Conservation (phyloP, 1,140 invertebrate species). For the fruit fly (Drosophila melanogaster) region Release_6_plus_ISO1_MT NC_004354.4:11937501-11938000, state of each 20-base stretch:
- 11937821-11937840: slow-evolving; percentile 22
- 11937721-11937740: slow-evolving; percentile 17
- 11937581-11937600: slow-evolving; percentile 10
- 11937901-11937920: slow-evolving; percentile 3
- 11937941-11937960: slow-evolving; percentile 71
- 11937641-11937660: slow-evolving; percentile 23
- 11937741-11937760: slow-evolving; percentile 37
- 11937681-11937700: slow-evolving; percentile 39
- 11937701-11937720: slow-evolving; percentile 40
- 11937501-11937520: slow-evolving; percentile 36
- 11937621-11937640: slow-evolving; percentile 18
- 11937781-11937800: slow-evolving; percentile 18
- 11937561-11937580: slow-evolving; percentile 20
- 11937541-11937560: slow-evolving; percentile 45
- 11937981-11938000: slow-evolving; percentile 32
- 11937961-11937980: slow-evolving; percentile 43
- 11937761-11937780: slow-evolving; percentile 43
- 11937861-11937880: neutral
- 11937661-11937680: slow-evolving; percentile 29
- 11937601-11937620: slow-evolving; percentile 52
- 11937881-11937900: neutral
- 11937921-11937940: slow-evolving; percentile 40
- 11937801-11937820: neutral
- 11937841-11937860: slow-evolving; percentile 7
- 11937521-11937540: slow-evolving; percentile 30